Conservation (phyloP, 1,140 invertebrate genomes). For the Oncopeltus fasciatus region DNA sequence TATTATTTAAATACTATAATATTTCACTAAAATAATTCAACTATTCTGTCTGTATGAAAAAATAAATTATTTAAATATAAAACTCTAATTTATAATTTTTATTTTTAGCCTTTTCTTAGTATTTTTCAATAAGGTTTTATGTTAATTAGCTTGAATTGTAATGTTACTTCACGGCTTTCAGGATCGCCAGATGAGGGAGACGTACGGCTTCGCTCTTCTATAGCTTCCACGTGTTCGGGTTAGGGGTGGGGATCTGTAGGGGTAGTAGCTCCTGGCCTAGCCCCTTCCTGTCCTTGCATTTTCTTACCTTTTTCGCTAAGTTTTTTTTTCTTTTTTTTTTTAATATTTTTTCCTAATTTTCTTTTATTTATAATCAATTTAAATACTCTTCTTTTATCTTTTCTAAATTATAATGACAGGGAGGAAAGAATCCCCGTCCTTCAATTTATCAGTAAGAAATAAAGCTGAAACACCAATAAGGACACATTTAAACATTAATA, state of each 20-base stretch:
- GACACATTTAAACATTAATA: constrained; percentile 9
- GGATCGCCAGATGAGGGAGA: background rate
- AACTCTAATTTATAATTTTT: constrained; percentile 7
- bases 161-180: background rate
- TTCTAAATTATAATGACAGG: no score
- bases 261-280: background rate
- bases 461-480: constrained; percentile 1
- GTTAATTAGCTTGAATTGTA: no score
- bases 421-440: no score
- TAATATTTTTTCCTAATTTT: background rate
- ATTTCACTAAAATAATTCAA: constrained; percentile 19
- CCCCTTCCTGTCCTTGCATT: background rate
- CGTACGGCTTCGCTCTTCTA: background rate
- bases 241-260: background rate
- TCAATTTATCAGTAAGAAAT: constrained; percentile 3
- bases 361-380: no score
- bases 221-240: background rate
- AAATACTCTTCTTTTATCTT: no score
- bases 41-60: constrained; percentile 17
- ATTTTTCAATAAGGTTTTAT: background rate
- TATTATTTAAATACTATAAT: constrained; percentile 16
- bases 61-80: constrained; percentile 16
- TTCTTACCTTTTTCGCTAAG: background rate
- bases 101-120: background rate
- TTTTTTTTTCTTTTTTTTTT: background rate